A percentile compares a stretch with the other conserved stretches of the same genome.
Conservation (phyloP, 2,797 vertebrate genomes). For the Crocidura indochinensis region DNA sequence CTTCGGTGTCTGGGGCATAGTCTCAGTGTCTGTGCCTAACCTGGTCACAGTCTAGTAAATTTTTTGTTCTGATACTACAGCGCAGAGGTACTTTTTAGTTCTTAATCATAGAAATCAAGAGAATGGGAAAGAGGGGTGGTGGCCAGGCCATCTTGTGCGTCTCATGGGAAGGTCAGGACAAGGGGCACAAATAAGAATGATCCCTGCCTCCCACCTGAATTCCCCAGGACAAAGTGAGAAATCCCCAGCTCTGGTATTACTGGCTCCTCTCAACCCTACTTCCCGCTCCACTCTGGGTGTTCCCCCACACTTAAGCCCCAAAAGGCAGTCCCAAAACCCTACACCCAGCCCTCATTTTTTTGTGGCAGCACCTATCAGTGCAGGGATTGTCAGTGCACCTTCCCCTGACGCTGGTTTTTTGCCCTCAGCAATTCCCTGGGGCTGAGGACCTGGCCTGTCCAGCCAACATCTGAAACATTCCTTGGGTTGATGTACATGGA, state of each 20-base stretch:
- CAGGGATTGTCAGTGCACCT: neutral
- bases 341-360: no score
- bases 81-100: neutral
- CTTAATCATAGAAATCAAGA: slow-evolving; percentile 11
- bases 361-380: no score
- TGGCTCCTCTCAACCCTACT: neutral
- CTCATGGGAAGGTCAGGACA: no score
- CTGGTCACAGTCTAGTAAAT: neutral
- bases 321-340: no score
- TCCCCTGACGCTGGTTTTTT: rapidly evolving
- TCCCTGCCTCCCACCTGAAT: rapidly evolving
- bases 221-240: neutral
- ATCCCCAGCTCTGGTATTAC: neutral
- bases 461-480: neutral
- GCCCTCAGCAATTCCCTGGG: neutral
- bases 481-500: neutral
- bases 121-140: no score
- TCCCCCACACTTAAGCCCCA: neutral
- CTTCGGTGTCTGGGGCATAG: no score
- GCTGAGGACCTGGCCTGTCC: no score
- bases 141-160: no score
- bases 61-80: neutral
- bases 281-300: neutral
- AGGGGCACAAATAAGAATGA: neutral
- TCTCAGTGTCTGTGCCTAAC: no score